phyloP scores from a whole-genome alignment of 2,113 vertebrate species.

The Oncorhynchus masou region DNA sequence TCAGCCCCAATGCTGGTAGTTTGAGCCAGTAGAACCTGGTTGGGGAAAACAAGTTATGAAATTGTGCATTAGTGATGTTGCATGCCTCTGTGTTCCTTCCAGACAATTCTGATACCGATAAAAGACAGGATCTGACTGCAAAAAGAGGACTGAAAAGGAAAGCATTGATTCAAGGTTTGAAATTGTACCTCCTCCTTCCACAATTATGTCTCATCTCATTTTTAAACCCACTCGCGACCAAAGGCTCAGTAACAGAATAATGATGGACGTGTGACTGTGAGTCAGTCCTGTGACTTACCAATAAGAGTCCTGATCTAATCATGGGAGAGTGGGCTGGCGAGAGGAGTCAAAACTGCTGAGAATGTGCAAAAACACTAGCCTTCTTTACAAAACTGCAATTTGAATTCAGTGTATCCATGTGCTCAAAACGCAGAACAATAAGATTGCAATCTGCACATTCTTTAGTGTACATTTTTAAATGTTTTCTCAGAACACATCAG shows the following conservation, averaged over 20 bases:
- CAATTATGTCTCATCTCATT: slow-evolving; percentile 21
- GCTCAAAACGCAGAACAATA: too few relatives aligned
- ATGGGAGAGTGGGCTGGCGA: neutral
- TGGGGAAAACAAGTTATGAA: neutral
- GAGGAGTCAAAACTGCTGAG: too few relatives aligned
- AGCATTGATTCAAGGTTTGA: slow-evolving; percentile 68
- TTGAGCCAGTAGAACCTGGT: neutral
- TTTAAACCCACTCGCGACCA: slow-evolving; percentile 16
- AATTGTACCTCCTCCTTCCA: slow-evolving; percentile 4
- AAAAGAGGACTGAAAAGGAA: slow-evolving; percentile 68
- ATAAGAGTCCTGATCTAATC: slow-evolving; percentile 38
- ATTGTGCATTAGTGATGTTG: neutral
- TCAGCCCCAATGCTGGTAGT: neutral
- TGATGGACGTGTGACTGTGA: slow-evolving; percentile 3
- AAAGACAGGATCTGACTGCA: slow-evolving; percentile 21
- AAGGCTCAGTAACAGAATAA: slow-evolving; percentile 19
- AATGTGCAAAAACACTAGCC: too few relatives aligned
- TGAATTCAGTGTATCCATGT: too few relatives aligned
- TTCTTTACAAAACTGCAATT: too few relatives aligned
- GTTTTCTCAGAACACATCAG: too few relatives aligned
- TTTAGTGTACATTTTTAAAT: too few relatives aligned
- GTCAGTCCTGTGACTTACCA: slow-evolving; percentile 57
- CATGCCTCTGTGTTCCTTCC: slow-evolving; percentile 3
- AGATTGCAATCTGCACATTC: too few relatives aligned
- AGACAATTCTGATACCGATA: slow-evolving; percentile 42